Percentiles rank a stretch among this genome's conserved stretches.
These are phyloP conservation scores for Camponotus pennsylvanicus DNA, from an alignment of 1,140 invertebrate species.

Conservation along the genomic window DNA sequence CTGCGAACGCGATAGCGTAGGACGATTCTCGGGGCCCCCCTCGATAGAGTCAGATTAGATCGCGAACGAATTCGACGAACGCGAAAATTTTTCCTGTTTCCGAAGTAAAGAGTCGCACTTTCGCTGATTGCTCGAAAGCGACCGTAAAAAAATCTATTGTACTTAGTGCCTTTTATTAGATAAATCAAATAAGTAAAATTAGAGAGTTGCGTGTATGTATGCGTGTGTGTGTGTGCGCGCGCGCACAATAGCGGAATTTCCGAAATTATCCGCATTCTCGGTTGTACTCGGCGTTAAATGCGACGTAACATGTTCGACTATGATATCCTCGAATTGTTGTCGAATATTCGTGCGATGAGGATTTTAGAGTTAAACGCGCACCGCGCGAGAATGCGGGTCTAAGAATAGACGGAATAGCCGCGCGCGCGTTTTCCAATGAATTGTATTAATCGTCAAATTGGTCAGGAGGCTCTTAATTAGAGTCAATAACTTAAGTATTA, in stretches of 20 bases:
- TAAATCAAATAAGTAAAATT: slow-evolving; percentile 9
- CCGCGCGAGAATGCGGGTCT: slow-evolving; percentile 37
- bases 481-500: slow-evolving; percentile 86
- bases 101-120: neutral
- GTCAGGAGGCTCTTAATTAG: slow-evolving; percentile 84
- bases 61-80: neutral
- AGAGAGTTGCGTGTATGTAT: neutral
- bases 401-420: slow-evolving; percentile 64
- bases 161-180: slow-evolving; percentile 30
- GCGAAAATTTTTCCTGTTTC: neutral
- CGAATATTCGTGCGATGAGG: too few species aligned
- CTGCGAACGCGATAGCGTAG: neutral
- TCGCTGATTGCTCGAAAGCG: neutral
- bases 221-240: too few species aligned
- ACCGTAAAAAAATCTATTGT: slow-evolving; percentile 12
- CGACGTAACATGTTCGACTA: too few species aligned
- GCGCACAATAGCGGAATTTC: neutral
- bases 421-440: slow-evolving; percentile 84
- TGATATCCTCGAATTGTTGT: too few species aligned
- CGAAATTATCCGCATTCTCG: too few species aligned
- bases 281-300: too few species aligned
- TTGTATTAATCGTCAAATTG: slow-evolving; percentile 86
- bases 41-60: neutral
- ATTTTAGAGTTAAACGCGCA: too few species aligned
- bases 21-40: neutral